These are phyloP conservation scores for Ophraella communa DNA, from an alignment of 2,888 invertebrate species.

Conservation along the genomic window DNA sequence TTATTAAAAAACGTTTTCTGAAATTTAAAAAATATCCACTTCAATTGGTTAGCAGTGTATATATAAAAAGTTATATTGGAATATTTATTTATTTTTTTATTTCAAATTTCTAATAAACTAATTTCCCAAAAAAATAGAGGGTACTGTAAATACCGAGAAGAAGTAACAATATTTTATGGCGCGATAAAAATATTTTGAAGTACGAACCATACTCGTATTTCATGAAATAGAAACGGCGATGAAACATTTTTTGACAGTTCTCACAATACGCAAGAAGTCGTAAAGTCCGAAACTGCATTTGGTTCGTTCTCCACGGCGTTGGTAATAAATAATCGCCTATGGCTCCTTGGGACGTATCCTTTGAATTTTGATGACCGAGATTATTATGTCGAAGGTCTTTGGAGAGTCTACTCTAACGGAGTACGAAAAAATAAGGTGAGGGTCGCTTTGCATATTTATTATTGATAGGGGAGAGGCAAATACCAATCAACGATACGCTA, in stretches of 20 bases:
- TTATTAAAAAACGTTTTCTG: too few species aligned
- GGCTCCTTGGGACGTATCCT: constrained; percentile 11
- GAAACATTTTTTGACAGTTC: constrained; percentile 14
- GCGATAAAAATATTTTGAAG: too few species aligned
- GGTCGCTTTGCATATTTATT: constrained; percentile 20
- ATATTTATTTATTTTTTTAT: too few species aligned
- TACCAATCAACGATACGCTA: constrained; percentile 3
- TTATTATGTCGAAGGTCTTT: constrained; percentile 22
- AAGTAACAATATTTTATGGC: too few species aligned
- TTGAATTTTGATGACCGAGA: constrained; percentile 16
- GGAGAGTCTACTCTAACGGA: constrained; percentile 12
- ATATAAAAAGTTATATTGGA: too few species aligned
- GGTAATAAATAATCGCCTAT: constrained; percentile 22
- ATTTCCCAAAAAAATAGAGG: too few species aligned
- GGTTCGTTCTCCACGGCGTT: constrained; percentile 9
- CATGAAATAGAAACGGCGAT: constrained; percentile 1
- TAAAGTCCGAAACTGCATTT: constrained; percentile 24
- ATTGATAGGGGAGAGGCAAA: background rate
- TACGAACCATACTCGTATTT: too few species aligned
- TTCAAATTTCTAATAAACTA: too few species aligned
- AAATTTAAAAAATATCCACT: too few species aligned
- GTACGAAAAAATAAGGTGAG: constrained; percentile 10
- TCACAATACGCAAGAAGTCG: constrained; percentile 16
- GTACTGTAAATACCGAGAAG: constrained; percentile 6
- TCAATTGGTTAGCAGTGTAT: too few species aligned